These are phyloP conservation scores for Philereme transversata DNA, from an alignment of 2,888 invertebrate species.

Conservation along the genomic window DNA sequence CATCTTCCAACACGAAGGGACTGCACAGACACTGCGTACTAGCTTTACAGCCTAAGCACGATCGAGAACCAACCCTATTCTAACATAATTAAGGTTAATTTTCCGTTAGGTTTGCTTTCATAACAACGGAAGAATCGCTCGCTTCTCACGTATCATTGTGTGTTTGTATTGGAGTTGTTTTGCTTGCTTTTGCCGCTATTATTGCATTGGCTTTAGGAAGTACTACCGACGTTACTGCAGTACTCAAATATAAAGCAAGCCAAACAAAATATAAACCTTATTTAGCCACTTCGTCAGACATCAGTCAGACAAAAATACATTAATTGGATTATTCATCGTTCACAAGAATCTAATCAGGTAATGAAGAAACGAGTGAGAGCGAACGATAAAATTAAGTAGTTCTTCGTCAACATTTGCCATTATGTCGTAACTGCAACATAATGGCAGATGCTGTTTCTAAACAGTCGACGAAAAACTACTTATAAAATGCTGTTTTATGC, in stretches of 20 bases:
- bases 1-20: slow-evolving; percentile 48
- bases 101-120: slow-evolving; percentile 74
- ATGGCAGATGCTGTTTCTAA: no score
- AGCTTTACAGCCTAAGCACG: slow-evolving; percentile 68
- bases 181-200: slow-evolving; percentile 76
- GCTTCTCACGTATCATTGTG: slow-evolving; percentile 81
- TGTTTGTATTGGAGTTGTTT: slow-evolving; percentile 77
- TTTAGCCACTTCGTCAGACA: neutral
- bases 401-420: no score
- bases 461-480: no score
- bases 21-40: slow-evolving; percentile 62
- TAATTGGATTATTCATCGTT: no score
- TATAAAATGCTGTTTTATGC: neutral
- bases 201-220: slow-evolving; percentile 37
- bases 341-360: no score
- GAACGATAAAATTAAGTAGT: no score
- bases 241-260: slow-evolving; percentile 34
- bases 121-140: slow-evolving; percentile 66
- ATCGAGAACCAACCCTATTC: slow-evolving; percentile 52
- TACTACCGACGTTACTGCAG: slow-evolving; percentile 2
- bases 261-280: slow-evolving; percentile 22
- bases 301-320: no score
- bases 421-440: no score
- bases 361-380: no score
- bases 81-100: slow-evolving; percentile 59